Conservation (phyloP, 2,888 invertebrate species). For the Drosophila suboccidentalis region DNA sequence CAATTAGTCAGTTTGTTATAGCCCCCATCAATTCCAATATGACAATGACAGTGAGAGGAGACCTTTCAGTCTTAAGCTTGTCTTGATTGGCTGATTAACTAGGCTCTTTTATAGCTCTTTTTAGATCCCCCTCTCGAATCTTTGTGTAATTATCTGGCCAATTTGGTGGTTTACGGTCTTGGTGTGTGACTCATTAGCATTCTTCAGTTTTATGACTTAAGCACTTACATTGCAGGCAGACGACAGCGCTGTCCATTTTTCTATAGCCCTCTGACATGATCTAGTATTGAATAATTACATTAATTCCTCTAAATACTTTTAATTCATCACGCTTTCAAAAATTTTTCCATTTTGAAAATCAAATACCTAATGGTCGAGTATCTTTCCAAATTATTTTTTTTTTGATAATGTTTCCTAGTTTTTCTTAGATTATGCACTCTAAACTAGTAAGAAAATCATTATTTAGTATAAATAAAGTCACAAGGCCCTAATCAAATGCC, state of each 20-base stretch:
- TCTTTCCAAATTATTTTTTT: background rate
- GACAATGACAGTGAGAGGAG: slow-evolving; percentile 1
- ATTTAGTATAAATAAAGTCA: background rate
- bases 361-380: background rate
- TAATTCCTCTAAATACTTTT: background rate
- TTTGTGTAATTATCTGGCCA: slow-evolving; percentile 29
- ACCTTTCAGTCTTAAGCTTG: background rate
- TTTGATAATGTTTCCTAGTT: too few species aligned
- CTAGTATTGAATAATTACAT: background rate
- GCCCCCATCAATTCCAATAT: background rate
- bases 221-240: slow-evolving; percentile 2
- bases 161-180: slow-evolving; percentile 30
- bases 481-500: background rate
- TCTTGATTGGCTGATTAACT: slow-evolving; percentile 25
- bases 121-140: background rate
- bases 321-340: background rate
- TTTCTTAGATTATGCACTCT: background rate
- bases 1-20: slow-evolving; percentile 9
- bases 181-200: slow-evolving; percentile 36
- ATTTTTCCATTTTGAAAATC: background rate
- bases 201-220: slow-evolving; percentile 29
- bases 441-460: background rate
- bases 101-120: slow-evolving; percentile 12
- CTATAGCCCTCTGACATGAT: background rate
- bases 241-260: slow-evolving; percentile 14